Evolutionary conservation across 2,888 invertebrate species (phyloP).

Genomic region (Laothoe populi): DNA sequence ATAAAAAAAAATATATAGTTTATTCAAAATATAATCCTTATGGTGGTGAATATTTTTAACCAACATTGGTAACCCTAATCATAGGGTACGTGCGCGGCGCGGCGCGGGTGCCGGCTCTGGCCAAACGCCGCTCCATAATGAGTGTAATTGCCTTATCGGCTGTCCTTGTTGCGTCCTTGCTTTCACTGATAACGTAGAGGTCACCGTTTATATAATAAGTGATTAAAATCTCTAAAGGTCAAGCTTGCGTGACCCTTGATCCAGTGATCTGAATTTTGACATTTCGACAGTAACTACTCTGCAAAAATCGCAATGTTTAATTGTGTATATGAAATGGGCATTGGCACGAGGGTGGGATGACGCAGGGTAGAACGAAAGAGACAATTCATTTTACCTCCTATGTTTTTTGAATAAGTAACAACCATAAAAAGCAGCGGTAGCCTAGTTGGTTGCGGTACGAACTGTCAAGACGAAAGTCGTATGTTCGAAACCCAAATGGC

Average conservation of each 20-base stretch:
- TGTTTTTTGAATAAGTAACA: too few relatives aligned
- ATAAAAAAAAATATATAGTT: too few relatives aligned
- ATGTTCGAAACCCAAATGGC: too few relatives aligned
- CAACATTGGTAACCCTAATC: conserved; percentile 27
- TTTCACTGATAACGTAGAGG: conserved; percentile 79
- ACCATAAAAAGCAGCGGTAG: too few relatives aligned
- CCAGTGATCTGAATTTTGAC: conserved; percentile 58
- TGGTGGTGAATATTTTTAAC: conserved; percentile 15
- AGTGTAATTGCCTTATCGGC: conserved; percentile 72
- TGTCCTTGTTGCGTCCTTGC: conserved; percentile 79
- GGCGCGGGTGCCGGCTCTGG: conserved; percentile 46
- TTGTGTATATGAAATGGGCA: conserved; percentile 3
- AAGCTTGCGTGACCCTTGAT: conserved; percentile 49
- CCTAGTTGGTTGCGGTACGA: too few relatives aligned
- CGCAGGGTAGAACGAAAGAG: too few relatives aligned
- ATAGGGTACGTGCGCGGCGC: conserved; percentile 27
- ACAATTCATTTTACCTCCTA: too few relatives aligned
- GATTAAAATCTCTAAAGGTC: conserved; percentile 56
- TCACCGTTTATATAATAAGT: conserved; percentile 64
- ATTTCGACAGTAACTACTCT: conserved; percentile 33
- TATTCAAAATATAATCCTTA: neutral
- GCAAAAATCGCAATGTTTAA: conserved; percentile 4
- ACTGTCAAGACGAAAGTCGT: too few relatives aligned
- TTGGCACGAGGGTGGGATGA: too few relatives aligned
- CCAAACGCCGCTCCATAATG: conserved; percentile 60